Percentiles rank a stretch among this genome's conserved stretches.
Conservation (phyloP, 2,113 vertebrate species). For the Sphaerodactylus townsendi region DNA sequence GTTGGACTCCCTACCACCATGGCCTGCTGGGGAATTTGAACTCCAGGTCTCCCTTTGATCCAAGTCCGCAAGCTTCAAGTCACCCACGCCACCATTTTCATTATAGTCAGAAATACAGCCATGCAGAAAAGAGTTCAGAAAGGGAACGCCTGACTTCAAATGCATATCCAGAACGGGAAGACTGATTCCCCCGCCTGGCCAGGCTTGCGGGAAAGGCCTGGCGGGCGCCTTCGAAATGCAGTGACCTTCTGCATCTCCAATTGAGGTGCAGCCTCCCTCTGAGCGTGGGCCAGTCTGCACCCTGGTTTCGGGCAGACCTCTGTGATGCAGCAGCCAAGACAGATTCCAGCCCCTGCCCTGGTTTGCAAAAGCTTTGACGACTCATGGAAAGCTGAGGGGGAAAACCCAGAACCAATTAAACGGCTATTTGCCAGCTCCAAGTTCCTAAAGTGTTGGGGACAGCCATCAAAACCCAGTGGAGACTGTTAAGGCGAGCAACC, state of each 20-base stretch:
- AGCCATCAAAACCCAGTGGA: neutral
- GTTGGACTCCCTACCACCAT: no score
- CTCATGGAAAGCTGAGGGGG: neutral
- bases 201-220: neutral
- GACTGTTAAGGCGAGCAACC: neutral
- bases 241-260: constrained; percentile 23
- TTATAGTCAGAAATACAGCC: no score
- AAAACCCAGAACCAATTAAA: neutral
- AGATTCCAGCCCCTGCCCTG: neutral
- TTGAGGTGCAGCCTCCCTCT: neutral
- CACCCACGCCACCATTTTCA: neutral
- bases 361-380: neutral
- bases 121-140: neutral
- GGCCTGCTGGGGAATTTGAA: no score
- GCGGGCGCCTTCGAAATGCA: neutral
- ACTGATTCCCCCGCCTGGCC: neutral
- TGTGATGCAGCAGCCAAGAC: accelerated
- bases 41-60: no score
- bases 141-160: neutral
- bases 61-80: no score
- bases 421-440: neutral
- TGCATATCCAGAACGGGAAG: no score
- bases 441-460: neutral
- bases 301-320: neutral
- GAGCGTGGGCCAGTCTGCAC: no score